Base-by-base conservation (phyloP, 1,140 invertebrate genomes). In the Samia ricini region DNA sequence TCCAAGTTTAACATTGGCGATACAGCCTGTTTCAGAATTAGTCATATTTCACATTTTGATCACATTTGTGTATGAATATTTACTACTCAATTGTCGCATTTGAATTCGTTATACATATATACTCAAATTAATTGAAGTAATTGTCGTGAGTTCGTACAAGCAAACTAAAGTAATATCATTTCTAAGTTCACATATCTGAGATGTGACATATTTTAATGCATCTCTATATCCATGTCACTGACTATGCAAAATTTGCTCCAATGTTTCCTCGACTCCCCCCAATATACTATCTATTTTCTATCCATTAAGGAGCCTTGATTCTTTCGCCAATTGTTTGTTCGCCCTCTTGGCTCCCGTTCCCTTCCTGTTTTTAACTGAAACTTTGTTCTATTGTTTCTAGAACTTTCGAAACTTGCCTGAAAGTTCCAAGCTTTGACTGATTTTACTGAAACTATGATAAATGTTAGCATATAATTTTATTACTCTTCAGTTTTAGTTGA, bases 261-360 rank as follows among this genome's bases (percentile, higher is more conserved):
- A 77, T 80, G 80, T 81, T 82, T 79, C 77, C 75, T 62, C 69
- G 58, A 64, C 63, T 56, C 63, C 63, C 64, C 57, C 63, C 69
- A 56, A 42, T 42, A 42, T 66, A 81, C 79, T 81, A 82, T 81
- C 81, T 79, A 83, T 85, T 85, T 81, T 81, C 77, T 81, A 82
- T 85, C 83, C 83, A 86, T 86, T 86, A 86, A 84, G 78, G 71
- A 64, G 67, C 77, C 73, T 77, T 79, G 74, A 83, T 84, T 83
- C 76, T 62, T 71, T 63, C 69, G 66, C 65, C 71, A 64, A 80
- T 80, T 77, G 77, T 79, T 80, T 76, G 75, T 72, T 54, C 59
- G 66, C 48, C 49, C 22, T 26, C 56, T 61, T 55, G 57, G 48
- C 52, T 26, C 60, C 48, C 48, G 55, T 56, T 57, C 51, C 22